Conservation (phyloP, 2,113 vertebrate species). For the Onychostoma macrolepis region DNA sequence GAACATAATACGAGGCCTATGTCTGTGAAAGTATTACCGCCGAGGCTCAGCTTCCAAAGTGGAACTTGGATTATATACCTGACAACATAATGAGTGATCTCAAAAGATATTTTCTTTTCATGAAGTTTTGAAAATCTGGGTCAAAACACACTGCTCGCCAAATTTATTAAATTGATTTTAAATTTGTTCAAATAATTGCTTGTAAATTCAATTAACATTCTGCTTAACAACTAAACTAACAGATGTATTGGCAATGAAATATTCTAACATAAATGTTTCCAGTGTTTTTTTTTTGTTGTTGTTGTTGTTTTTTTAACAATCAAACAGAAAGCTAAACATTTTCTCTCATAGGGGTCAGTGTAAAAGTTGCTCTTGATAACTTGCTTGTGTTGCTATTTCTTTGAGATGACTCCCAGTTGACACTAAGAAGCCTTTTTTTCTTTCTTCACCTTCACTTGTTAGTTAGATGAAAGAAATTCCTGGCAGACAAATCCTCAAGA, state of each 20-base stretch:
- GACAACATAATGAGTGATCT: not conserved
- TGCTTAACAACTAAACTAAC: not conserved
- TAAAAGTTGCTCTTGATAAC: not conserved
- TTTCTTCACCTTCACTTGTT: constrained; percentile 29
- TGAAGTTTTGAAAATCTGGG: not conserved
- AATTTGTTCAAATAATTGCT: not conserved
- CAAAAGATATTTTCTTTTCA: not conserved
- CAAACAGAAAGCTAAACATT: not conserved
- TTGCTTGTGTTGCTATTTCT: constrained; percentile 9
- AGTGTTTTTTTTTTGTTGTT: too few relatives aligned
- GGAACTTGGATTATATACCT: not conserved
- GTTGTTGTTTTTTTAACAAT: not conserved
- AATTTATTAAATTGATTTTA: not conserved
- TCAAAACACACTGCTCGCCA: not conserved
- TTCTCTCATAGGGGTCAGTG: not conserved
- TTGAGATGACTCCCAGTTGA: not conserved
- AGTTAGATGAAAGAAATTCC: not conserved
- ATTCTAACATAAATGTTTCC: not conserved
- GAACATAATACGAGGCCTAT: constrained; percentile 14
- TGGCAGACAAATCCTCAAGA: not conserved
- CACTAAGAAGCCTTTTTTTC: not conserved
- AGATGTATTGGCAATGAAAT: not conserved
- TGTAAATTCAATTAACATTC: not conserved
- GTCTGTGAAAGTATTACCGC: constrained; percentile 28
- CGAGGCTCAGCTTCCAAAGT: constrained; percentile 13